A percentile compares a stretch with the other conserved stretches of the same genome.
Conservation (phyloP, 2,797 vertebrate species). For the Apogon hyalosoma region DNA sequence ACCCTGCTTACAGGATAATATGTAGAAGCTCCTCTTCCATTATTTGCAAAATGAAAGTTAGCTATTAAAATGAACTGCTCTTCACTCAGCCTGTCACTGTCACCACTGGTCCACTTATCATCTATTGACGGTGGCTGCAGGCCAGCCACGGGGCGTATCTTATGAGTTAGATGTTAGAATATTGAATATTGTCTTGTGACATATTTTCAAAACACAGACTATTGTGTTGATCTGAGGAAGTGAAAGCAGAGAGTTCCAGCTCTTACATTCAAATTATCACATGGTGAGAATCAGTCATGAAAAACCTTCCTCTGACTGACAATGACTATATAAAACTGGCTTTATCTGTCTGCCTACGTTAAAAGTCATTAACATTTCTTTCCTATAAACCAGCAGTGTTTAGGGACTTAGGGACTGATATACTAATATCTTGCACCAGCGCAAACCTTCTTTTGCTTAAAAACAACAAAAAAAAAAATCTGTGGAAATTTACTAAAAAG, state of each 20-base stretch:
- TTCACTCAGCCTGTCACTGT: neutral
- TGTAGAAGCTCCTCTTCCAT: conserved; percentile 1
- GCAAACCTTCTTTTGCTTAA: too few species aligned
- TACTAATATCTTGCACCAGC: too few species aligned
- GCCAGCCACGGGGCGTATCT: conserved; percentile 7
- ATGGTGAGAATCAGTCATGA: neutral
- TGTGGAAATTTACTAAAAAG: too few species aligned
- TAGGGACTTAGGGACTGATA: too few species aligned
- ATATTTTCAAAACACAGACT: conserved; percentile 2
- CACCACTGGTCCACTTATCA: conserved; percentile 9
- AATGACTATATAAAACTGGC: too few species aligned
- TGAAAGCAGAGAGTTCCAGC: conserved; percentile 23
- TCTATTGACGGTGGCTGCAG: conserved; percentile 16
- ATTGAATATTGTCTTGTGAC: conserved; percentile 20
- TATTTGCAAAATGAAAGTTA: conserved; percentile 24
- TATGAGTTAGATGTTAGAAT: conserved; percentile 19
- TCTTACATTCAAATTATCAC: conserved; percentile 6
- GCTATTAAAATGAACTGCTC: conserved; percentile 31
- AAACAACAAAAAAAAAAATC: too few species aligned
- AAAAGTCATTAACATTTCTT: too few species aligned
- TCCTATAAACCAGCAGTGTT: too few species aligned
- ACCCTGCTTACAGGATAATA: conserved; percentile 17
- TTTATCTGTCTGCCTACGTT: too few species aligned
- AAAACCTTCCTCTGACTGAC: neutral
- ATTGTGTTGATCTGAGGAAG: conserved; percentile 14